Base-by-base conservation (phyloP, 2,888 invertebrate genomes). In the Sthenelais limicola region DNA sequence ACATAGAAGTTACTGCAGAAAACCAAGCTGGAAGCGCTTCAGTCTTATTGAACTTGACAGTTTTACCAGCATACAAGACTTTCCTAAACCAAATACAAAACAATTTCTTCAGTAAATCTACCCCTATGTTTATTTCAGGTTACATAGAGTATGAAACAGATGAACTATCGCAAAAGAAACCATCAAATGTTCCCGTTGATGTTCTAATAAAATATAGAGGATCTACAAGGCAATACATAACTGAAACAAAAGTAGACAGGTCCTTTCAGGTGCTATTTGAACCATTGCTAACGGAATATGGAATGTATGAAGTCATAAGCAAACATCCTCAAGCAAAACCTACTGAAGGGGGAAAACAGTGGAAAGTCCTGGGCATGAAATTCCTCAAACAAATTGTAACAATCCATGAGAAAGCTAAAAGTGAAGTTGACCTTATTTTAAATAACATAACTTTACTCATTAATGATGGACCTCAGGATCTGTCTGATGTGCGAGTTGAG, bases 341-440 rank as follows among this genome's bases (percentile, higher is more conserved):
- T 21, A 28, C 47, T 5, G 3, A 15, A 26, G 12, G 24, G 2
- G n/a, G 15, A n/a, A 18, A 28, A 7, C 1, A n/a, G 5, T 68
- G 68, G 68, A 48, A 48, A 7, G 48, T 68, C n/a, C 18, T 68
- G 18, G 68, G 68, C 18, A 68, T 68, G 68, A 47, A 43, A n/a
- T 47, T 47, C n/a, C 21, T n/a, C n/a, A 43, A 43, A 48, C 48
- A 35, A 48, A 33, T 48, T 9, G 12, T 47, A 15, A n/a, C 12
- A 18, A 26, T 68, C 4, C 12, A 48, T 24, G 68, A 48, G 30
- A 49, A 68, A 48, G 4, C 68, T 9, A 7, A 9, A 28, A 47
- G n/a, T 28, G 30, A 24, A 24, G 21, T 68, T 12, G 24, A 21
- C 12, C 12, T 48, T 18, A n/a, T 48, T 7, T 68, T 48, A 18